Evolutionary conservation across 1,140 invertebrate species (phyloP), one percentile per base, ranked within the genome.

Genomic region (Agrypnia vestita): DNA sequence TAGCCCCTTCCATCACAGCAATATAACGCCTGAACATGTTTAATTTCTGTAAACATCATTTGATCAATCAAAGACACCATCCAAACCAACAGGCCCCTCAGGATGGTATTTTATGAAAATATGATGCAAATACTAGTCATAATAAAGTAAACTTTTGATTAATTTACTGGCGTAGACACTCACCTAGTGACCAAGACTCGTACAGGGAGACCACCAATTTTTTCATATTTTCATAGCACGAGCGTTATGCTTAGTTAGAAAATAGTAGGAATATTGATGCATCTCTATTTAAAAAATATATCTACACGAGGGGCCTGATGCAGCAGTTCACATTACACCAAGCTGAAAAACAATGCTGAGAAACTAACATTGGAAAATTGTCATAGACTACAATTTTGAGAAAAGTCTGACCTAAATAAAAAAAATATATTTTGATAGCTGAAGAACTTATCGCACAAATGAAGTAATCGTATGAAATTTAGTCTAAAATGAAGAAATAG

Each of bases 1-100:
- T 84, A 92, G 91, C 85, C 91, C 91, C 21, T 92, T 92, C 87
- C 91, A 92, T 82, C 91, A 92, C 85, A 90, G 89, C 83, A 92
- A 92, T 84, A 92, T 92, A 77, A 91, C 92, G 76, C 91, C 92
- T 64, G 91, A 92, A 83, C 91, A 91, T 82, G 91, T 92, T 78
- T 93, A 89, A 47, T 13, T 3, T 10, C 17, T 59, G 44, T 43
- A 12, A 61, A 21, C 35, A 35, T n/a, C 0, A 11, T 51, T 73
- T 55, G 15, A 55, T n/a, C 51, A 21, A n/a, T 19, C 12, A 56
- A 74, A 8, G 35, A 13, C 46, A 44, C 17, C 51, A 59, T 67
- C 43, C 43, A 43, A 67, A 67, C 17, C n/a, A 56, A 56, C 1
- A 35, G 25, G 25, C 25, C 25, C 25, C 25, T 35, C 25, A 6